Conservation (phyloP, 1,140 invertebrate species). For the Brachionus rubens region DNA sequence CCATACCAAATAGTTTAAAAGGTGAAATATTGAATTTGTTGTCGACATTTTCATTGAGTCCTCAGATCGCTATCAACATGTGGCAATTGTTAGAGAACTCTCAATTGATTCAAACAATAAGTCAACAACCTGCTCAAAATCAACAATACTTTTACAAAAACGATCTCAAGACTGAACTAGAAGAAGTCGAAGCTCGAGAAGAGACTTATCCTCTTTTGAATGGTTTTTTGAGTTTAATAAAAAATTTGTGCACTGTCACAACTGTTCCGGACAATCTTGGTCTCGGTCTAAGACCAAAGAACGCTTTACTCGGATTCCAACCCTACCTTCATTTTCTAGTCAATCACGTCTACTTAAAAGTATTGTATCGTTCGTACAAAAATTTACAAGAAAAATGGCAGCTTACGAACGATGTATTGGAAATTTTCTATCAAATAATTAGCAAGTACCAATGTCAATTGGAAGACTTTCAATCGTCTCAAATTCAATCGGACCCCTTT, state of each 20-base stretch:
- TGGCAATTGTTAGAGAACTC: slow-evolving; percentile 83
- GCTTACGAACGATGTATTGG: neutral
- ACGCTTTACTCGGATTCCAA: slow-evolving; percentile 73
- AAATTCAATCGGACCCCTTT: neutral
- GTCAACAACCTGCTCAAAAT: slow-evolving; percentile 37
- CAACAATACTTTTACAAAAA: slow-evolving; percentile 8
- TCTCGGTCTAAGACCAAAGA: slow-evolving; percentile 67
- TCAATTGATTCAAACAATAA: slow-evolving; percentile 59
- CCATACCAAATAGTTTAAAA: slow-evolving; percentile 78
- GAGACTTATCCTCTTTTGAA: slow-evolving; percentile 61
- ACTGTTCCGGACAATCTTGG: slow-evolving; percentile 75
- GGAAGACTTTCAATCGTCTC: neutral
- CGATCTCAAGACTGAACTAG: slow-evolving; percentile 63
- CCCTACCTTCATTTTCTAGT: slow-evolving; percentile 80
- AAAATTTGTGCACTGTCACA: slow-evolving; percentile 70
- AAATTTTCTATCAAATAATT: slow-evolving; percentile 45
- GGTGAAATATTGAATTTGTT: slow-evolving; percentile 74
- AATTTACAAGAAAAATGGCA: slow-evolving; percentile 68
- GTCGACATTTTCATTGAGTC: slow-evolving; percentile 71
- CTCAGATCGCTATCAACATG: slow-evolving; percentile 71
- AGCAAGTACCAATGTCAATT: slow-evolving; percentile 2
- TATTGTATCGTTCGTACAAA: slow-evolving; percentile 73
- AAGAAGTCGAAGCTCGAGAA: slow-evolving; percentile 78
- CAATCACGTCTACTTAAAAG: slow-evolving; percentile 73
- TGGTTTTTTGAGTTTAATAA: slow-evolving; percentile 74